A percentile compares a stretch with the other conserved stretches of the same genome.
These are phyloP conservation scores for Uropetala carovei DNA, from an alignment of 2,888 invertebrate species.

Conservation along the genomic window DNA sequence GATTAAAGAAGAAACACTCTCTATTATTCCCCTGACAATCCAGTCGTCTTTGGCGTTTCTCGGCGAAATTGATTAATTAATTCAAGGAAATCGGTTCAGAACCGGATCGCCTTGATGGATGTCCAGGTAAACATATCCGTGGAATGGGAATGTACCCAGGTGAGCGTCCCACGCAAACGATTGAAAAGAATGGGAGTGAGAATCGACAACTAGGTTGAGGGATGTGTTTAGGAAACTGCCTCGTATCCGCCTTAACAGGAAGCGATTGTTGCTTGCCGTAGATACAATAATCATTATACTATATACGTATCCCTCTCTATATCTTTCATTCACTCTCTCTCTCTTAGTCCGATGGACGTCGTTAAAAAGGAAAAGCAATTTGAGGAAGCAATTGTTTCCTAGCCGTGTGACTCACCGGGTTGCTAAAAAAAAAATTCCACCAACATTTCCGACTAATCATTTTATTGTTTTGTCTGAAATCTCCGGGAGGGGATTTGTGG, in stretches of 20 bases:
- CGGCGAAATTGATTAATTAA: background rate
- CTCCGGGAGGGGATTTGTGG: background rate
- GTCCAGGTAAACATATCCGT: background rate
- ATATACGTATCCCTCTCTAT: background rate
- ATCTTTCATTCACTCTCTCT: no score
- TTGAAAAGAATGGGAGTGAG: background rate
- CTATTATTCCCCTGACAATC: no score
- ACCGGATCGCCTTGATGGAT: slow-evolving; percentile 52
- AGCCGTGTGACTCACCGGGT: background rate
- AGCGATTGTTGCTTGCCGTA: background rate
- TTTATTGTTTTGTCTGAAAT: slow-evolving; percentile 6
- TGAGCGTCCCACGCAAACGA: background rate
- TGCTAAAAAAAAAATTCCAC: slow-evolving; percentile 1
- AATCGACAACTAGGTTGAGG: background rate
- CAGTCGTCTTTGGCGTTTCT: no score
- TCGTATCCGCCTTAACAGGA: background rate
- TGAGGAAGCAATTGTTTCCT: slow-evolving; percentile 18
- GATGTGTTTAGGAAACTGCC: background rate
- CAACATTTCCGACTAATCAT: background rate
- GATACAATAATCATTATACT: no score
- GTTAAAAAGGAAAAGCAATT: background rate
- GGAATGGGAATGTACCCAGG: background rate
- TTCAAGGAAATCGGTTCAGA: background rate
- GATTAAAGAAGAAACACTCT: no score
- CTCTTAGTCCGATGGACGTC: background rate